Base-by-base conservation (phyloP, 2,888 invertebrate species). In the Agrochola litura region DNA sequence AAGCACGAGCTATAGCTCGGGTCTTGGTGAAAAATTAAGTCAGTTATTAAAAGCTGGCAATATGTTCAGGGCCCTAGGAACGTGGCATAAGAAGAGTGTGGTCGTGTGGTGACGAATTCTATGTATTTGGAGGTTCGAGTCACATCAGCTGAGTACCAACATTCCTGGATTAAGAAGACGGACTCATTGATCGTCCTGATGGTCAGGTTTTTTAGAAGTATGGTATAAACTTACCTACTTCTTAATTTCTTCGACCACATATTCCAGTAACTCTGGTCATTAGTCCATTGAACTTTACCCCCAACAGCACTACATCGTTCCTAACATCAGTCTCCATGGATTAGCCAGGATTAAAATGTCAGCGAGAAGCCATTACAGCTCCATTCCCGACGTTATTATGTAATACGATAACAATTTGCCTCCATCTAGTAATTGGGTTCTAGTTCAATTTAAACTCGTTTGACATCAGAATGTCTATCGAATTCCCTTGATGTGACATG, bases 281-380 rank as follows among this genome's bases (percentile, higher is more conserved):
- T 37, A 61, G 61, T 63, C 25, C 71, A 61, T 61, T 79, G 75
- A 79, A 56, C 71, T 61, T 30, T 74, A 54, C 68, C 58, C 49
- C n/a, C 58, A 46, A 54, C n/a, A 63, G 61, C 69, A 25, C 43
- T 67, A 61, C 49, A 75, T 69, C 72, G 71, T 49, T 61, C 19
- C 63, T 22, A 56, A 74, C 80, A 83, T 84, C 83, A 68, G 25
- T 79, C 75, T 75, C 74, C 68, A 79, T 71, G 83, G 86, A 86
- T 89, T 77, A 89, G 74, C 75, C 79, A 72, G 85, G 88, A 87
- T 89, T 89, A 88, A 87, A 89, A 85, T 86, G 88, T 87, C 85
- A 87, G 88, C 77, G 84, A 83, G 87, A 82, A 88, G 86, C 82
- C 86, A 75, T 79, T 82, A 86, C 76, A 78, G 72, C 76, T 82